phyloP scores from a whole-genome alignment of 2,888 invertebrate species.

The Cephus sareptanus region DNA sequence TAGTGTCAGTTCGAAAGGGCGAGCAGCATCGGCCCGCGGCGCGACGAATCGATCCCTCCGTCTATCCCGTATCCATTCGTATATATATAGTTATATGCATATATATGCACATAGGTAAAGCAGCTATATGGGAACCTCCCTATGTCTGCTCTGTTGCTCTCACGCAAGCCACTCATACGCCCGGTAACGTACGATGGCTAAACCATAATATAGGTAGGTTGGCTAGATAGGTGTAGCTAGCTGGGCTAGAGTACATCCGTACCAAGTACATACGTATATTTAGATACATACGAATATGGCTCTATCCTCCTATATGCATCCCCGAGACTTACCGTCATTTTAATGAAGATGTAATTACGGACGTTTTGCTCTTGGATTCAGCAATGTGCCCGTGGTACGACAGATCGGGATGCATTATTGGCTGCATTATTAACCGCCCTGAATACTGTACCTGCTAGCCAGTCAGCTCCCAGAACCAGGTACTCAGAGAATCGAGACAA shows the following conservation, averaged over 20 bases:
- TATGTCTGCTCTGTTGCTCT: constrained; percentile 24
- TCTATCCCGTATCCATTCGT: constrained; percentile 17
- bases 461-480: neutral
- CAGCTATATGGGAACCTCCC: neutral
- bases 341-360: constrained; percentile 66
- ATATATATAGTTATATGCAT: neutral
- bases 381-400: constrained; percentile 44
- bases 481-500: neutral
- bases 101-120: neutral
- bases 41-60: constrained; percentile 61
- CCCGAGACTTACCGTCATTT: constrained; percentile 53
- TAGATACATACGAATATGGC: constrained; percentile 16
- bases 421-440: constrained; percentile 54
- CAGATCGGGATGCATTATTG: constrained; percentile 55
- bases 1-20: constrained; percentile 54
- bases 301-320: constrained; percentile 18
- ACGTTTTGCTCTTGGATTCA: constrained; percentile 56
- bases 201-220: constrained; percentile 50
- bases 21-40: constrained; percentile 58
- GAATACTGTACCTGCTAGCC: constrained; percentile 16
- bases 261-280: constrained; percentile 3
- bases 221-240: neutral
- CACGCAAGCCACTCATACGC: constrained; percentile 20
- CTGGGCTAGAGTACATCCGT: neutral
- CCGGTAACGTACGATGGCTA: constrained; percentile 49